Conservation (phyloP, 2,888 invertebrate species). For the Brachyptera putata region DNA sequence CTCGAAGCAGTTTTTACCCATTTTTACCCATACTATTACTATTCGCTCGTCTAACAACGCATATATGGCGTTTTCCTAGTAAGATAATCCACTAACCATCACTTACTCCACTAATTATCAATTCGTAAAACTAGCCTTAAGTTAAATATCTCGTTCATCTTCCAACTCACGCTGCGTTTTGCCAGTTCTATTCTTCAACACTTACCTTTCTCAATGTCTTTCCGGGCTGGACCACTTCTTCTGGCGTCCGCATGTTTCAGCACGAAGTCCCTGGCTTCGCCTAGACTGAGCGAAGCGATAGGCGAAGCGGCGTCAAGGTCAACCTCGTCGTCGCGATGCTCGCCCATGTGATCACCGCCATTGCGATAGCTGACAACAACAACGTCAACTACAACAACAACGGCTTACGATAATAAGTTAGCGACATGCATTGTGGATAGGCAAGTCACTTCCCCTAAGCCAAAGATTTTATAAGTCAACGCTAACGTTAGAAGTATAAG, state of each 20-base stretch:
- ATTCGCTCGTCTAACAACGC: no score
- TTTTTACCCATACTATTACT: no score
- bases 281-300: conserved; percentile 65
- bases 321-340: conserved; percentile 66
- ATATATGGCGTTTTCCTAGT: no score
- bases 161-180: no score
- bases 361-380: conserved; percentile 60
- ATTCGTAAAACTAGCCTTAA: no score
- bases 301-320: conserved; percentile 58
- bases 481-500: no score
- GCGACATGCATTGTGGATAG: no score
- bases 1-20: no score
- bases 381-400: neutral
- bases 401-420: neutral
- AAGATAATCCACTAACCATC: no score
- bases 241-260: conserved; percentile 57
- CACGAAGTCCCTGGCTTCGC: conserved; percentile 60
- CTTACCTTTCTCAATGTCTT: conserved; percentile 48
- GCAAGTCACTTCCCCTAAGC: neutral
- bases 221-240: conserved; percentile 46
- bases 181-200: no score
- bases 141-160: no score
- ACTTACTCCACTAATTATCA: no score
- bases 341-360: conserved; percentile 65
- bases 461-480: neutral